Evolutionary conservation across 1,140 invertebrate genomes (phyloP), one percentile per base, ranked within the genome.

Genomic region (Ephestia elutella): DNA sequence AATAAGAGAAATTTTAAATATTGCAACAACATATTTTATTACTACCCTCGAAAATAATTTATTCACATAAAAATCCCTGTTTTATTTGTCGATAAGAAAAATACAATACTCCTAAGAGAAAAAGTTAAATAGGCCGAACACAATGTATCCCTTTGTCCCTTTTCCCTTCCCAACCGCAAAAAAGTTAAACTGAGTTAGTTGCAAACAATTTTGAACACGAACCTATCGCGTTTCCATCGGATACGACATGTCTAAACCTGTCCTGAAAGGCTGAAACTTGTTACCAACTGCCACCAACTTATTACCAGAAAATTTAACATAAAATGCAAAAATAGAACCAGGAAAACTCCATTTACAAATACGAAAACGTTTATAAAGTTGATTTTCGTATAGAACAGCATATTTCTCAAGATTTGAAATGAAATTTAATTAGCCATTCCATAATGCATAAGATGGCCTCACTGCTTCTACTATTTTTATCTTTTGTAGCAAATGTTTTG

Each of bases 401-500:
- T 44, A 15, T 44, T 44, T 44, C 38, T 44, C 32, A 44, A 44
- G 38, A 17, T 44, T 44, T 17, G n/a, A 15, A 44, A 44, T 10
- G 38, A 73, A 73, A 68, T 68, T 69, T 67, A 75, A 75, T 70
- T 67, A 70, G 62, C 58, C 48, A 57, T 56, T 71, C 55, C 68
- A 75, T 72, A 70, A 70, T 72, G 57, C 61, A 70, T 66, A 53
- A 67, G 68, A 59, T 72, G 65, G 68, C 65, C 68, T 69, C 73
- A 69, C 59, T 57, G 32, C 20, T 50, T 66, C 63, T 62, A 63
- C 63, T 68, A 63, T 61, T 59, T 59, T 20, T 56, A 48, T 48
- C 18, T 48, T 44, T n/a, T 0, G 20, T 25, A 53, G 21, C 50
- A 53, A 53, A 53, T 53, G 50, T 53, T 53, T 25, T 53, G 50